These are phyloP conservation scores for Dynastes hyllus DNA, from an alignment of 2,888 invertebrate genomes.

Conservation along the genomic window DNA sequence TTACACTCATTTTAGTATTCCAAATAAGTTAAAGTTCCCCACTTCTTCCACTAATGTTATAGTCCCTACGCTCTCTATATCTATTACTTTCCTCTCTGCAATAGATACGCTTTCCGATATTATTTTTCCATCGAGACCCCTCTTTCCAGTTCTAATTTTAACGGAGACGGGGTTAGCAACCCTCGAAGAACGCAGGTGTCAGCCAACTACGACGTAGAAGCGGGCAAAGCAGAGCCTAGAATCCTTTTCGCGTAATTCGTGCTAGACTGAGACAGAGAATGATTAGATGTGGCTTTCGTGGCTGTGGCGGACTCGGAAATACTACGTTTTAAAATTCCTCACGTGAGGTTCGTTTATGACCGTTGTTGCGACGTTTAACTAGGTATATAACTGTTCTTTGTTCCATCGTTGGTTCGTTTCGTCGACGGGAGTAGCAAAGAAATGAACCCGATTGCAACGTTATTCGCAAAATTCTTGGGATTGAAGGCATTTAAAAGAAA, in stretches of 20 bases:
- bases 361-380: slow-evolving; percentile 17
- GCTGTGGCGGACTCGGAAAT: not conserved
- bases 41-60: slow-evolving; percentile 1
- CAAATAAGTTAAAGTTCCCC: not conserved
- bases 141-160: slow-evolving; percentile 27
- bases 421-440: not conserved
- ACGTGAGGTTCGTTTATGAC: slow-evolving; percentile 35
- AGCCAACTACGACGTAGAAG: not conserved
- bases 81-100: not conserved
- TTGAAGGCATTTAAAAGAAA: too few relatives aligned
- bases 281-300: not conserved
- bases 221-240: not conserved
- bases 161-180: slow-evolving; percentile 26
- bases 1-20: too few relatives aligned
- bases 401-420: slow-evolving; percentile 16
- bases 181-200: slow-evolving; percentile 25
- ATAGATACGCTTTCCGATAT: not conserved
- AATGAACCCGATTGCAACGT: too few relatives aligned
- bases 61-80: not conserved
- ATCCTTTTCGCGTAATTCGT: slow-evolving; percentile 19
- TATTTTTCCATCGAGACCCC: not conserved
- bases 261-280: not conserved
- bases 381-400: slow-evolving; percentile 23
- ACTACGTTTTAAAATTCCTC: slow-evolving; percentile 40
- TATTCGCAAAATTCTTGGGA: too few relatives aligned